Conservation (phyloP, 2,888 invertebrate species). For the Calameuta pallipes region DNA sequence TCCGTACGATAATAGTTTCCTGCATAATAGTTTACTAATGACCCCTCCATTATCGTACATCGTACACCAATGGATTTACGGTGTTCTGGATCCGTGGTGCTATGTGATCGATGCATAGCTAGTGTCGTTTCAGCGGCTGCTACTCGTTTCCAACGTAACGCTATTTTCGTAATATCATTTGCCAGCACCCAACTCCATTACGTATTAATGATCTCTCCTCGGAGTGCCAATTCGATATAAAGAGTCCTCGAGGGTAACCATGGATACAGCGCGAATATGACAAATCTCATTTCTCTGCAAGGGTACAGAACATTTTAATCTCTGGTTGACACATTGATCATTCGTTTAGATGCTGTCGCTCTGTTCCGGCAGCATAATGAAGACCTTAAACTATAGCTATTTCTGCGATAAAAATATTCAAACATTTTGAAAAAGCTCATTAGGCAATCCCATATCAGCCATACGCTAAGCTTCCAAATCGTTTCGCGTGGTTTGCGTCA, state of each 20-base stretch:
- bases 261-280: not conserved
- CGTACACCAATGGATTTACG: constrained; percentile 13
- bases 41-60: constrained; percentile 27
- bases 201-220: not conserved
- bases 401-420: not conserved
- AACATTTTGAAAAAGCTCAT: not conserved
- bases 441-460: not conserved
- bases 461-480: not conserved
- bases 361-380: not conserved
- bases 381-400: not conserved
- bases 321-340: not conserved
- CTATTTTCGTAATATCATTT: not conserved
- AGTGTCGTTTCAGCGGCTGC: not conserved
- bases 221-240: not conserved
- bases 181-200: not conserved
- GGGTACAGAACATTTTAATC: not conserved
- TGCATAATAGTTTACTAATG: constrained; percentile 51
- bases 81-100: constrained; percentile 3
- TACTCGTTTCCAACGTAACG: not conserved
- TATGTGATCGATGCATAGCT: not conserved
- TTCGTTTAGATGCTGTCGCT: not conserved
- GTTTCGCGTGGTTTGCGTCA: not conserved
- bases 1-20: constrained; percentile 46
- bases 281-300: not conserved
- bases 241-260: not conserved